Conservation (phyloP, 2,888 invertebrate species). For the Chironomus riparius region DNA sequence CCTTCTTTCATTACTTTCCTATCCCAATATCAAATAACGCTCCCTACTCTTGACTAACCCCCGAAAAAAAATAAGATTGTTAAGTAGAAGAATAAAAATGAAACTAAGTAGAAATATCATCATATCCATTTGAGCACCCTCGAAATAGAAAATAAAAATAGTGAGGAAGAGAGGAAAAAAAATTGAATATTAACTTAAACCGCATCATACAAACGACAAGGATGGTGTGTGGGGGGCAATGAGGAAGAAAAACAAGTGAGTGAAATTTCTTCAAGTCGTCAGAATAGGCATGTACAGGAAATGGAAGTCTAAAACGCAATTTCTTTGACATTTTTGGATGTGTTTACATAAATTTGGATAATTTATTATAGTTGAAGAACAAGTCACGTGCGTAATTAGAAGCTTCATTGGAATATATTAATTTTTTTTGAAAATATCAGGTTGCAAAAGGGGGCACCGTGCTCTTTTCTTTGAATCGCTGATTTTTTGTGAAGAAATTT, state of each 20-base stretch:
- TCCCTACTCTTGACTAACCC: not conserved
- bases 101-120: not conserved
- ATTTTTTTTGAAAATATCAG: no score
- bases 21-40: not conserved
- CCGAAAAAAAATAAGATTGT: not conserved
- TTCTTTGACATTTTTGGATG: no score
- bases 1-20: not conserved
- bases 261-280: not conserved
- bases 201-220: not conserved
- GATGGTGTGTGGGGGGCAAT: no score
- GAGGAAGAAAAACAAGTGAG: not conserved
- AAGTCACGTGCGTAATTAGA: no score
- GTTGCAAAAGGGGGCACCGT: no score
- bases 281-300: not conserved
- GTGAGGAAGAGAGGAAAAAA: not conserved
- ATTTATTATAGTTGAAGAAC: no score
- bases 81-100: not conserved
- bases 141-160: not conserved
- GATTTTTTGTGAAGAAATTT: no score
- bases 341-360: no score
- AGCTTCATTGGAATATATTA: no score
- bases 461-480: no score
- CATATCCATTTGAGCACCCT: not conserved
- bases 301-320: no score
- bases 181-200: constrained; percentile 10